phyloP scores from a whole-genome alignment of 2,113 vertebrate species.

The Actinemys pallida region DNA sequence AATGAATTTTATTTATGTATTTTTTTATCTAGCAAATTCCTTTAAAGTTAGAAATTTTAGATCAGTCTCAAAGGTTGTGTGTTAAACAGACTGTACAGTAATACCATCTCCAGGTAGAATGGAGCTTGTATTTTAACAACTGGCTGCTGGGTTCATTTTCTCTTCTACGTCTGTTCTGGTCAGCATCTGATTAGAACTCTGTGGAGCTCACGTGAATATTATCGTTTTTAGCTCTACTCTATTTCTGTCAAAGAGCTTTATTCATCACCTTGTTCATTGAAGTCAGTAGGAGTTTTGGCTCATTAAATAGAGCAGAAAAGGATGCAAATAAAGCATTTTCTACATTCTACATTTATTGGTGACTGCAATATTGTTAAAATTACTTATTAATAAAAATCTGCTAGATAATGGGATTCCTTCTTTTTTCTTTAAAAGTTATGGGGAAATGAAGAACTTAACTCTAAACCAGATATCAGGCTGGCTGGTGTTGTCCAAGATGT shows the following conservation, averaged over 20 bases:
- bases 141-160: neutral
- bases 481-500: neutral
- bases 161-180: slow-evolving; percentile 8
- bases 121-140: slow-evolving; percentile 26
- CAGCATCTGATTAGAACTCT: neutral
- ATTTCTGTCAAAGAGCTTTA: neutral
- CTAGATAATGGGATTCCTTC: neutral
- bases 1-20: neutral
- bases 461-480: neutral
- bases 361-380: neutral
- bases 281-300: neutral
- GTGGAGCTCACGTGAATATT: neutral
- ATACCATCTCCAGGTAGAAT: neutral
- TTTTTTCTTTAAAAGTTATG: neutral
- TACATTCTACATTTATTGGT: neutral
- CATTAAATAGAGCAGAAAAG: neutral
- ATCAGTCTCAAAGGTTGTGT: neutral
- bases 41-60: slow-evolving; percentile 33
- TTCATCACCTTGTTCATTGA: neutral
- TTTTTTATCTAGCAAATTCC: neutral
- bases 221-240: neutral
- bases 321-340: neutral
- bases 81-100: neutral
- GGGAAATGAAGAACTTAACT: neutral
- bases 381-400: neutral